Evolutionary conservation across 2,797 vertebrate species (phyloP).

Genomic region (Takifugu ocellatus): DNA sequence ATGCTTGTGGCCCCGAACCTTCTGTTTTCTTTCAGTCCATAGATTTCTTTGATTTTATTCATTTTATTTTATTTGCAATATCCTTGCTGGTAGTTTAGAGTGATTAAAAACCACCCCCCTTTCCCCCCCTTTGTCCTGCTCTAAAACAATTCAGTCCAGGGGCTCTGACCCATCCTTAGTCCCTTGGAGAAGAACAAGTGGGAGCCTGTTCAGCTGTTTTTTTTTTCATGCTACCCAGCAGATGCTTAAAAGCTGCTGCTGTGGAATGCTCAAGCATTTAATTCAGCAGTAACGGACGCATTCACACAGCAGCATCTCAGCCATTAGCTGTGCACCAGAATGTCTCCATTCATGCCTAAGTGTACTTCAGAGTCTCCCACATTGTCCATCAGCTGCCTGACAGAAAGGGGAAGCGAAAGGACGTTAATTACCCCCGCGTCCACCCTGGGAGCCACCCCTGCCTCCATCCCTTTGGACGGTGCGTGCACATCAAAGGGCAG

Average conservation of each 20-base stretch:
- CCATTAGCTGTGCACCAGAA: slow-evolving; percentile 52
- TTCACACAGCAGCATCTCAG: slow-evolving; percentile 42
- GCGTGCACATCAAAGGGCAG: slow-evolving; percentile 53
- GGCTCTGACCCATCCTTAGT: slow-evolving; percentile 35
- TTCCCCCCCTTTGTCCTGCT: slow-evolving; percentile 19
- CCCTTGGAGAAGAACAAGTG: slow-evolving; percentile 30
- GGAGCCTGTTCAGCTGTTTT: slow-evolving; percentile 23
- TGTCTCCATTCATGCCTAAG: slow-evolving; percentile 60
- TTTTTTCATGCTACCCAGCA: slow-evolving; percentile 48
- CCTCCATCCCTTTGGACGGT: slow-evolving; percentile 25
- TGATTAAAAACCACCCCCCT: slow-evolving; percentile 33
- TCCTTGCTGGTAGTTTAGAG: slow-evolving; percentile 38
- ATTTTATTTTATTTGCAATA: slow-evolving; percentile 17
- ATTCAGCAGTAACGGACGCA: slow-evolving; percentile 39
- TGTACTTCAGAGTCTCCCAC: slow-evolving; percentile 57
- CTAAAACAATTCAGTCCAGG: slow-evolving; percentile 42
- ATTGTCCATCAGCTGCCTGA: slow-evolving; percentile 51
- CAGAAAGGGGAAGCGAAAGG: slow-evolving; percentile 33
- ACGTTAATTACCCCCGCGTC: slow-evolving; percentile 51
- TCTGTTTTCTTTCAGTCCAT: slow-evolving; percentile 44
- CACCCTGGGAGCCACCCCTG: background rate
- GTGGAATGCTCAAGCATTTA: slow-evolving; percentile 45
- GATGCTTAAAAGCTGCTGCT: slow-evolving; percentile 32
- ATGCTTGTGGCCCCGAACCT: slow-evolving; percentile 37
- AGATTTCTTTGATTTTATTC: slow-evolving; percentile 35